Conservation (phyloP, 2,113 vertebrate species). For the Mobula birostris region DNA sequence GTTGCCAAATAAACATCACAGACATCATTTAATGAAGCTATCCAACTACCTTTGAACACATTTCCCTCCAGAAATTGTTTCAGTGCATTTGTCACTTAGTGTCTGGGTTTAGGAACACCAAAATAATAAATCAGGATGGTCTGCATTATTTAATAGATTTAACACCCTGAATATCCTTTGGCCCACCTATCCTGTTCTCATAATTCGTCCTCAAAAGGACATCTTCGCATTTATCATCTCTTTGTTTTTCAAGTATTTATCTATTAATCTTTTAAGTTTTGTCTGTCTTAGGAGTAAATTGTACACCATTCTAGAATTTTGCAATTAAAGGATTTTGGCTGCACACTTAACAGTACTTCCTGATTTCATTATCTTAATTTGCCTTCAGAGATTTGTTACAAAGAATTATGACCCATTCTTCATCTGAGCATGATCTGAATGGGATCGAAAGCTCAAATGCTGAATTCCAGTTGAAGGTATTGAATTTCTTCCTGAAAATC, state of each 20-base stretch:
- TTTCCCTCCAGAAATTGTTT: neutral
- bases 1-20: slow-evolving; percentile 9
- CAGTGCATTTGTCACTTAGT: neutral
- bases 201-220: neutral
- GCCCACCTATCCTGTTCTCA: neutral
- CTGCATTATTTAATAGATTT: neutral
- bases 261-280: neutral
- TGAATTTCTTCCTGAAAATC: neutral
- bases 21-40: neutral
- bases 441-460: neutral
- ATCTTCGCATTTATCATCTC: neutral
- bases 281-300: neutral
- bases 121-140: neutral
- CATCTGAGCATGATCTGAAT: neutral
- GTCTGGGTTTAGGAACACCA: neutral
- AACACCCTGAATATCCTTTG: neutral
- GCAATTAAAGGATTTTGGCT: neutral
- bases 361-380: neutral
- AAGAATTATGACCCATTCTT: neutral
- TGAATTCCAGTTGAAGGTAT: neutral
- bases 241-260: neutral
- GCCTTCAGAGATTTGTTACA: neutral
- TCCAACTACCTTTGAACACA: neutral
- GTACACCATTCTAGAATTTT: neutral
- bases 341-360: neutral